These are phyloP conservation scores for Limnephilus marmoratus DNA, from an alignment of 2,888 invertebrate genomes.

Conservation along the genomic window DNA sequence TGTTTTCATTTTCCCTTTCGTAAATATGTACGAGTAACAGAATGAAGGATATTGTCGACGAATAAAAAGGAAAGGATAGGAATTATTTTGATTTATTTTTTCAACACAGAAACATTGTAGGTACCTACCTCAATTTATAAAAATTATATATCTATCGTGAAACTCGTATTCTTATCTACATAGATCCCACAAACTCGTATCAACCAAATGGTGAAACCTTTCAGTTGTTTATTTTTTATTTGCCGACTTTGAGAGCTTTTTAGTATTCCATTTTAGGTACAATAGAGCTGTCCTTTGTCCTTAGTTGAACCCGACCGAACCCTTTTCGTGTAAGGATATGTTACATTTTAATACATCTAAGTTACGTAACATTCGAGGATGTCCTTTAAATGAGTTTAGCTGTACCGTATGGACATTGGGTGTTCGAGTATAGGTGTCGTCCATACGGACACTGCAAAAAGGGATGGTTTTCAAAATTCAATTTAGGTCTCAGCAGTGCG, in stretches of 20 bases:
- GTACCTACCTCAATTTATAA: too few relatives aligned
- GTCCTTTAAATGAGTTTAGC: neutral
- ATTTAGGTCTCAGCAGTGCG: too few relatives aligned
- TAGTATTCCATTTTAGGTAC: neutral
- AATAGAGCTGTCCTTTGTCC: neutral
- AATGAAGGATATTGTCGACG: neutral
- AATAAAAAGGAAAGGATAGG: neutral
- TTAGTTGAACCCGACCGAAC: neutral
- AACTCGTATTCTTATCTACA: neutral
- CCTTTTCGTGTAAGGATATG: neutral
- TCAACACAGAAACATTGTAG: neutral
- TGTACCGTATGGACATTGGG: neutral
- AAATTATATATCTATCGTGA: neutral
- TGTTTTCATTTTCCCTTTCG: neutral
- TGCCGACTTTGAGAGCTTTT: neutral
- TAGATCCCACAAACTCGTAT: too few relatives aligned
- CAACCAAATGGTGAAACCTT: neutral
- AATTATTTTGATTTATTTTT: neutral
- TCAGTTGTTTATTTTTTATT: neutral
- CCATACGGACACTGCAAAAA: neutral
- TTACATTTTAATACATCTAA: neutral
- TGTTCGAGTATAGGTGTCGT: neutral
- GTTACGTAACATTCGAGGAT: neutral
- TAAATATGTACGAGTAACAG: neutral
- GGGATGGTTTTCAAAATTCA: too few relatives aligned